Conservation (phyloP, 2,888 invertebrate genomes). For the Lathronympha strigana region DNA sequence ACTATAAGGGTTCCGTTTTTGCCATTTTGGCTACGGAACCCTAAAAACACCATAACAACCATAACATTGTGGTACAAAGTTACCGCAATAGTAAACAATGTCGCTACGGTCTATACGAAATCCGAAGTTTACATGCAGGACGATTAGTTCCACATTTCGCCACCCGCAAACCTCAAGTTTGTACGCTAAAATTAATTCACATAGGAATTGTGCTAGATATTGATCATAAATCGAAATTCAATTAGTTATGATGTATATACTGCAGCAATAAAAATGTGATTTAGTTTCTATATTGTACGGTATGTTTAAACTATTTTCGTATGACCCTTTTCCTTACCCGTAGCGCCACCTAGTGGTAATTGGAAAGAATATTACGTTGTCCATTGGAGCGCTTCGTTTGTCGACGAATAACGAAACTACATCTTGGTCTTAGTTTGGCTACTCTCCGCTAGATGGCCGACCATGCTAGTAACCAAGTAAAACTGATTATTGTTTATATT, state of each 20-base stretch:
- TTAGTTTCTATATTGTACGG: background rate
- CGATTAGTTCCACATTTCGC: constrained; percentile 6
- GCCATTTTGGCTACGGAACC: no score
- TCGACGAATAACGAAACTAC: background rate
- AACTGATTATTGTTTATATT: no score
- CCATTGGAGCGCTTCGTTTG: background rate
- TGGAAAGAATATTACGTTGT: background rate
- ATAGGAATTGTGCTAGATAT: background rate
- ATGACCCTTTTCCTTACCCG: background rate
- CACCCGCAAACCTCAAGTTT: constrained; percentile 20
- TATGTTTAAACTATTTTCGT: background rate
- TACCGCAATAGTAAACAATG: constrained; percentile 8
- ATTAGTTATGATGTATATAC: constrained; percentile 3
- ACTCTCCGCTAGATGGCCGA: constrained; percentile 10
- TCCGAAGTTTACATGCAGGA: background rate
- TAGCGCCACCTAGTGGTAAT: constrained; percentile 24
- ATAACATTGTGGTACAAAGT: constrained; percentile 20
- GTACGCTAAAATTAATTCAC: constrained; percentile 19
- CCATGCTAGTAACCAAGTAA: background rate
- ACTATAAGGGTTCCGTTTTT: no score
- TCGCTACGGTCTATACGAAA: background rate
- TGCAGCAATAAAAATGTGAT: background rate
- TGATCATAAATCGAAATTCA: constrained; percentile 7
- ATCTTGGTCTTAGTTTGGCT: constrained; percentile 13
- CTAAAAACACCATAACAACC: constrained; percentile 8